Evolutionary conservation across 2,797 vertebrate genomes (phyloP).

Genomic region (Phyllotis vaccarum): DNA sequence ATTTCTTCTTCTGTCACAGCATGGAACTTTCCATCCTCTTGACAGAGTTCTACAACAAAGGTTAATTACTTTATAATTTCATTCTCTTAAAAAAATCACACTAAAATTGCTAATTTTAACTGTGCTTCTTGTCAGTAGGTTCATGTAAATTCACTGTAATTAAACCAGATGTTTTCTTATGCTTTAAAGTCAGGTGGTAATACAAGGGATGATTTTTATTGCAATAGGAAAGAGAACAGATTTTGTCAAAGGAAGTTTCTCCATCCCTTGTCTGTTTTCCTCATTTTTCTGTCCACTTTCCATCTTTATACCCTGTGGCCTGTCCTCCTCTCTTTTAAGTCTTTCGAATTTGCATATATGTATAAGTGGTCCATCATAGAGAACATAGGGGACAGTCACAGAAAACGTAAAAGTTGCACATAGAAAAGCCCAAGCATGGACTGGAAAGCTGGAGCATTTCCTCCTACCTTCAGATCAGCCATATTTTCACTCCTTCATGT

Average conservation of each 20-base stretch:
- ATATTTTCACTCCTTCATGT: neutral
- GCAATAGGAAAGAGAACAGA: conserved; percentile 66
- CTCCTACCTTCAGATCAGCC: neutral
- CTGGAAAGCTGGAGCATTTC: neutral
- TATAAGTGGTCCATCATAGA: conserved; percentile 26
- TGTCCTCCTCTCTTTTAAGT: no score
- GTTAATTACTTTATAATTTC: conserved; percentile 85
- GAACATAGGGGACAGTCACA: neutral
- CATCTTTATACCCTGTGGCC: neutral
- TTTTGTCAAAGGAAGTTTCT: conserved; percentile 31
- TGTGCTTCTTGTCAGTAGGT: conserved; percentile 80
- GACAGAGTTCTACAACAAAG: conserved; percentile 84
- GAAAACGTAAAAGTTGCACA: neutral
- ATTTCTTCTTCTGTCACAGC: conserved; percentile 79
- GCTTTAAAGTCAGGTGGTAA: conserved; percentile 79
- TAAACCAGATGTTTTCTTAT: conserved; percentile 83
- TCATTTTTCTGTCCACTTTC: neutral
- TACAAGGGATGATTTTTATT: conserved; percentile 78
- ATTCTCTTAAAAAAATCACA: conserved; percentile 73
- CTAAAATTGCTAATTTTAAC: conserved; percentile 82
- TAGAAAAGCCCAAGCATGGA: neutral
- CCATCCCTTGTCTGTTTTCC: neutral
- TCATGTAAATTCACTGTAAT: conserved; percentile 82
- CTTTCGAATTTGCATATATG: neutral
- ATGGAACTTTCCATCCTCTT: conserved; percentile 77